Percentiles rank a stretch among this genome's conserved stretches.
Conservation (phyloP, 2,888 invertebrate species). For the Dasypogon diadema region DNA sequence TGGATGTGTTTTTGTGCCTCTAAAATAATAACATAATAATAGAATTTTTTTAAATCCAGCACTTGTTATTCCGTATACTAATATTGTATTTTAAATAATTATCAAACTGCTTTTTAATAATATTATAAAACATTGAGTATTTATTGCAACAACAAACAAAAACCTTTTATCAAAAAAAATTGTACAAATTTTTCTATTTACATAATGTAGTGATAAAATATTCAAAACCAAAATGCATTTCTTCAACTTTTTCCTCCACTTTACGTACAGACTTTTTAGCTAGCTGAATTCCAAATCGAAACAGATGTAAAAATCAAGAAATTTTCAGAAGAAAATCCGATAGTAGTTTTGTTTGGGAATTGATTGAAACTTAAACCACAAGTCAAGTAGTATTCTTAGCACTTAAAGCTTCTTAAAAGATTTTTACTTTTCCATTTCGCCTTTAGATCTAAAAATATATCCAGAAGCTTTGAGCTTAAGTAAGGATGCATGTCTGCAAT, state of each 20-base stretch:
- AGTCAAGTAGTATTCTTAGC: conserved; percentile 45
- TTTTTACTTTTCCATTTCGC: conserved; percentile 12
- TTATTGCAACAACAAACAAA: no score
- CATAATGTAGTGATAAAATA: conserved; percentile 41
- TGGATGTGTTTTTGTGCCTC: no score
- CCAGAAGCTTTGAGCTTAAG: conserved; percentile 28
- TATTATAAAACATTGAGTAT: no score
- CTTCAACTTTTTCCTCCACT: background rate
- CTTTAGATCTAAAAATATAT: conserved; percentile 16
- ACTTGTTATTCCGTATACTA: no score
- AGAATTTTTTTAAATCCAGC: no score
- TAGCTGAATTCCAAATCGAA: background rate
- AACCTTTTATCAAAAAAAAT: no score
- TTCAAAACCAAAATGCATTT: conserved; percentile 33
- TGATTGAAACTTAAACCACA: conserved; percentile 42
- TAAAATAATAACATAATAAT: no score
- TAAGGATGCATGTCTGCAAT: conserved; percentile 38
- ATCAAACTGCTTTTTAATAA: no score
- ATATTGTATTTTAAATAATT: no score
- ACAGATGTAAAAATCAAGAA: conserved; percentile 39
- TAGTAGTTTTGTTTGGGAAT: conserved; percentile 43
- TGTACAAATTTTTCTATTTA: background rate
- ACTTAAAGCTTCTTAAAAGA: conserved; percentile 42
- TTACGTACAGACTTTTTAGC: conserved; percentile 16
- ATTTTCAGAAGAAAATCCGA: conserved; percentile 38